phyloP scores from a whole-genome alignment of 2,888 invertebrate genomes.

The Folsomia candida region DNA sequence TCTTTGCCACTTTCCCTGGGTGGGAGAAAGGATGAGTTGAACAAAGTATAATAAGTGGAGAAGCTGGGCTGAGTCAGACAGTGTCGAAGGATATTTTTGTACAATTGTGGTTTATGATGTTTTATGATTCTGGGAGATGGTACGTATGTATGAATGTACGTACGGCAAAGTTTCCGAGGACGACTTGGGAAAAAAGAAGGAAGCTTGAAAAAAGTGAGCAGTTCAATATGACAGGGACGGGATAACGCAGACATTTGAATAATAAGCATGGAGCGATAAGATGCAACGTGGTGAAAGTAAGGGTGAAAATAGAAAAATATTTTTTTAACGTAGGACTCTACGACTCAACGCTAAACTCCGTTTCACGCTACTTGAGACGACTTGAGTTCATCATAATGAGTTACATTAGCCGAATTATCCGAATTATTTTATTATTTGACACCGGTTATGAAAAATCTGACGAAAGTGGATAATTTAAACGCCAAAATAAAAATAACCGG shows the following conservation, averaged over 20 bases:
- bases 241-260: slow-evolving; percentile 41
- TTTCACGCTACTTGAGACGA: too few relatives aligned
- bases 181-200: neutral
- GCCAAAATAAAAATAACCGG: too few relatives aligned
- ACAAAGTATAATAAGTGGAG: neutral
- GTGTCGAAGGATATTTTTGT: neutral
- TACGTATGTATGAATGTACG: neutral
- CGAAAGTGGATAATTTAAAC: too few relatives aligned
- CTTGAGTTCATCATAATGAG: too few relatives aligned
- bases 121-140: neutral
- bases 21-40: neutral
- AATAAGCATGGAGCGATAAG: neutral
- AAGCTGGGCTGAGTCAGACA: slow-evolving; percentile 4
- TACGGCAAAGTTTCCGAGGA: neutral
- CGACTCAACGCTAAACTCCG: too few relatives aligned
- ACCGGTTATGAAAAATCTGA: too few relatives aligned
- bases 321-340: too few relatives aligned
- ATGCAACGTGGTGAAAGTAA: neutral
- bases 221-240: slow-evolving; percentile 40
- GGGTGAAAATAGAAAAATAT: too few relatives aligned
- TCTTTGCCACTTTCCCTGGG: neutral
- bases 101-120: slow-evolving; percentile 1
- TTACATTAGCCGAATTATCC: too few relatives aligned
- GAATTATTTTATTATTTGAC: too few relatives aligned
- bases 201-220: slow-evolving; percentile 24